Evolutionary conservation across 2,113 vertebrate species (phyloP).

Genomic region (Camarhynchus parvulus): DNA sequence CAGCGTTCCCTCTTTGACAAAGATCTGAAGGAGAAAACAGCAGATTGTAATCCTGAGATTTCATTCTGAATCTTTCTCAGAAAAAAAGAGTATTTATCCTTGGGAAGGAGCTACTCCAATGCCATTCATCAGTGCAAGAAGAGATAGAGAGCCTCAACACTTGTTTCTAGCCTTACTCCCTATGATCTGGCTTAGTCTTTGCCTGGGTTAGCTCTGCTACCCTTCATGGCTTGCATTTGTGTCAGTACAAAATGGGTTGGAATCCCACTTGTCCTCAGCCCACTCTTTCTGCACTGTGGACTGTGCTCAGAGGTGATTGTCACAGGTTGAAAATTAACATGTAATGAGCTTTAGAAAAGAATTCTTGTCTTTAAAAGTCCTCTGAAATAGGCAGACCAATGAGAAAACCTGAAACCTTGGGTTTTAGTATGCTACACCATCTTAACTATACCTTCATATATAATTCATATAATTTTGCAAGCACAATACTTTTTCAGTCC

Average conservation of each 20-base stretch:
- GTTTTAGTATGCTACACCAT: not conserved
- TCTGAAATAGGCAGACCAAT: not conserved
- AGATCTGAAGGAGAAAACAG: slow-evolving; percentile 80
- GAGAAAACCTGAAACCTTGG: not conserved
- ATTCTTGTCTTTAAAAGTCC: not conserved
- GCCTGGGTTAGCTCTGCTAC: not conserved
- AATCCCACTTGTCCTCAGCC: not conserved
- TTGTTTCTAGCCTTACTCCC: not conserved
- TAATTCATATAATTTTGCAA: not conserved
- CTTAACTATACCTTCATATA: not conserved
- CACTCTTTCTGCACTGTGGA: not conserved
- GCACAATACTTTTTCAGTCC: not conserved
- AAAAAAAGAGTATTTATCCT: not conserved
- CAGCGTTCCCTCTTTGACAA: slow-evolving; percentile 95
- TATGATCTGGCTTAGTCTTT: not conserved
- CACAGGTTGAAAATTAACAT: not conserved
- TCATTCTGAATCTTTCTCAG: not conserved
- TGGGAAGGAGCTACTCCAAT: not conserved
- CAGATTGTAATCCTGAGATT: not conserved
- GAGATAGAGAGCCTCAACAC: not conserved
- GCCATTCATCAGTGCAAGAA: not conserved
- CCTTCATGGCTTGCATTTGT: not conserved
- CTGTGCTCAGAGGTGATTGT: not conserved
- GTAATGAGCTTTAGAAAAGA: not conserved
- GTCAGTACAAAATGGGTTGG: not conserved